Percentiles rank a stretch among this genome's conserved stretches.
Evolutionary conservation across 2,113 vertebrate species (phyloP).

Genomic region (Eublepharis macularius): DNA sequence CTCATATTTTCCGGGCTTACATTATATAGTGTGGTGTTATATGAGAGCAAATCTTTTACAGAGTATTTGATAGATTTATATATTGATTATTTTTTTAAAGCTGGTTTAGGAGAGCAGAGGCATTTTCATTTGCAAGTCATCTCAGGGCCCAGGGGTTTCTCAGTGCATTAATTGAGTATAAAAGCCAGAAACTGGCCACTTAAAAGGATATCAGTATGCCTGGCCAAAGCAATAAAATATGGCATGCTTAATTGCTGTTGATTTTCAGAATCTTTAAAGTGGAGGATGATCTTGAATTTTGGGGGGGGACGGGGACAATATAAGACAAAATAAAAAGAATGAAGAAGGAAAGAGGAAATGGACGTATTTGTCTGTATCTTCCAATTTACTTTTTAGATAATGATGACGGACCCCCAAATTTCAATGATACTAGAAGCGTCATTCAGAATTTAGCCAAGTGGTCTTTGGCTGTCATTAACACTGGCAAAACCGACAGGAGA

Average conservation of each 20-base stretch:
- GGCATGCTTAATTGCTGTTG: slow-evolving; percentile 31
- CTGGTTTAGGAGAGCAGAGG: slow-evolving; percentile 29
- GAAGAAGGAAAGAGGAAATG: slow-evolving; percentile 13
- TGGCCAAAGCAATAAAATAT: slow-evolving; percentile 2
- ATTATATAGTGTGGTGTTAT: accelerated
- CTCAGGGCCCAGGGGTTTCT: slow-evolving; percentile 33
- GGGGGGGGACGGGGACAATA: too few species aligned
- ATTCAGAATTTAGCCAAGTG: slow-evolving; percentile 62
- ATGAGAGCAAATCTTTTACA: slow-evolving; percentile 26
- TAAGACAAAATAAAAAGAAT: slow-evolving; percentile 37
- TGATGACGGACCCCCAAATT: slow-evolving; percentile 48
- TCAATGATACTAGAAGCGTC: slow-evolving; percentile 52
- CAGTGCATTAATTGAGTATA: slow-evolving; percentile 32
- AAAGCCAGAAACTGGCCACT: slow-evolving; percentile 31
- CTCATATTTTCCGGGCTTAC: slow-evolving; percentile 10
- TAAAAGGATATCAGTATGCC: slow-evolving; percentile 11
- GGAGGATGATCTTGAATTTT: neutral
- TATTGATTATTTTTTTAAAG: slow-evolving; percentile 51
- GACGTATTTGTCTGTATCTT: slow-evolving; percentile 42
- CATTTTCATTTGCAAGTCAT: slow-evolving; percentile 38
- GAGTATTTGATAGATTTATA: slow-evolving; percentile 20
- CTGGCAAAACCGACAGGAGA: slow-evolving; percentile 69
- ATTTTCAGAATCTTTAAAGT: slow-evolving; percentile 33
- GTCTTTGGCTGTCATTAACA: slow-evolving; percentile 62
- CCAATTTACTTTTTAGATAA: slow-evolving; percentile 61